Conservation (phyloP, 2,797 vertebrate species). For the Gallirallus australis region DNA sequence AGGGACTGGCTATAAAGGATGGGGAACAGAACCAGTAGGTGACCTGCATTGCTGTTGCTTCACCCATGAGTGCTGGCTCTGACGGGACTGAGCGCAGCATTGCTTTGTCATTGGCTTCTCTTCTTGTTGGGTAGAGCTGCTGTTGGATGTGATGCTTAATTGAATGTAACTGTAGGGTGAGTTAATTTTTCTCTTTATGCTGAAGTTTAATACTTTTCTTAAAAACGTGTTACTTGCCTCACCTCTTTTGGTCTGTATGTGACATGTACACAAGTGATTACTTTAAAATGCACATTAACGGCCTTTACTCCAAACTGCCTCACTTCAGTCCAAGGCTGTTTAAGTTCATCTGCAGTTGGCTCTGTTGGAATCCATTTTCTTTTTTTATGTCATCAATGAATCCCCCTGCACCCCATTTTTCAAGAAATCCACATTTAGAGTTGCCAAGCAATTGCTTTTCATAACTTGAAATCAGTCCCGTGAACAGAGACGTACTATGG, state of each 20-base stretch:
- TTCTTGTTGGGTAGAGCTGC: not conserved
- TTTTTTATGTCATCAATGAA: not conserved
- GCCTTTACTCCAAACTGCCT: constrained; percentile 30
- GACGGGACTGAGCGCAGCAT: not conserved
- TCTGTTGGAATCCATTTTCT: not conserved
- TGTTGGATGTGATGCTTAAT: not conserved
- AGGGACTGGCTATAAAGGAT: not conserved
- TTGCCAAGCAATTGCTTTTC: not conserved
- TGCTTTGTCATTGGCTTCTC: not conserved
- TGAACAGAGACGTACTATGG: not conserved
- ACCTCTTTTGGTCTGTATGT: not conserved
- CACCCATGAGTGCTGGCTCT: not conserved
- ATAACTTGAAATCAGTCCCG: not conserved
- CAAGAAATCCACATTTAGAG: not conserved
- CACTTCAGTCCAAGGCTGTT: constrained; percentile 6
- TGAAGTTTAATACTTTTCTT: not conserved
- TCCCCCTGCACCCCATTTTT: not conserved
- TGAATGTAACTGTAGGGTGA: constrained; percentile 23
- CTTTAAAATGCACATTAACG: constrained; percentile 37
- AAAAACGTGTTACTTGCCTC: not conserved
- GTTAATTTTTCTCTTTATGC: constrained; percentile 1
- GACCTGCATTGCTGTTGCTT: not conserved
- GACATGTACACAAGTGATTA: not conserved
- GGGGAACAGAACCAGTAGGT: not conserved
- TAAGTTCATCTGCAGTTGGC: constrained; percentile 31